Base-by-base conservation (phyloP, 2,888 invertebrate species). In the Orchestes rusci region DNA sequence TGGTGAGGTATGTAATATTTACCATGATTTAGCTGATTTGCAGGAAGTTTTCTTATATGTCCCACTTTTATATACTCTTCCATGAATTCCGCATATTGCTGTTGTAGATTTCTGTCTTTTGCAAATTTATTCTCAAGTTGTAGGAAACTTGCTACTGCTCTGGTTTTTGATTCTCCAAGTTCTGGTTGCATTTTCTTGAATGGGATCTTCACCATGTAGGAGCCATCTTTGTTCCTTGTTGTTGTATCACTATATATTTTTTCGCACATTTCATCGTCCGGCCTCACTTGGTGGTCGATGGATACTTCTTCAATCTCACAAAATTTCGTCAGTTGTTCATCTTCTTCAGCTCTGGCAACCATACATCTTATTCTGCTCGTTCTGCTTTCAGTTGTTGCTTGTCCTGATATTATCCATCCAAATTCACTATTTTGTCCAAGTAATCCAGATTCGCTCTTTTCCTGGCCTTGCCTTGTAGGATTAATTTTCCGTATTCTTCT, bases 1-100 rank as follows among this genome's bases (percentile, higher is more conserved):
- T 52, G 53, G 27, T 53, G 53, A 7, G 53, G 51, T 1, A 52
- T 30, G 28, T 48, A 53, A 30, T 38, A 38, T 29, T 29, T 38
- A 5, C 23, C 16, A 5, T 38, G 27, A 38, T 57, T 34, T 8
- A 34, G 43, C 4, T 43, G 38, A 7, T 34, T 4, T 10, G 8
- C 8, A 10, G 46, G 28, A 18, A 41, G 35, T 19, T 3, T 8
- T 13, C 33, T 18, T 52, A 53, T 53, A 20, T 53, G 53, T 3
- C 43, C 45, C 8, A 31, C 5, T 10, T 31, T 13, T 7, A 13
- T 5, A 13, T 13, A 50, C 12, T 37, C 37, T 20, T 37, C 18
- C 15, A 37, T 7, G 18, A 37, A 37, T 4, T 4, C 17, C 12
- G 12, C 19, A 20, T 37, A 37, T 7, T 12, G 12, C 10, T 5